phyloP scores from a whole-genome alignment of 2,113 vertebrate species.

The Rhombomys opimus region DNA sequence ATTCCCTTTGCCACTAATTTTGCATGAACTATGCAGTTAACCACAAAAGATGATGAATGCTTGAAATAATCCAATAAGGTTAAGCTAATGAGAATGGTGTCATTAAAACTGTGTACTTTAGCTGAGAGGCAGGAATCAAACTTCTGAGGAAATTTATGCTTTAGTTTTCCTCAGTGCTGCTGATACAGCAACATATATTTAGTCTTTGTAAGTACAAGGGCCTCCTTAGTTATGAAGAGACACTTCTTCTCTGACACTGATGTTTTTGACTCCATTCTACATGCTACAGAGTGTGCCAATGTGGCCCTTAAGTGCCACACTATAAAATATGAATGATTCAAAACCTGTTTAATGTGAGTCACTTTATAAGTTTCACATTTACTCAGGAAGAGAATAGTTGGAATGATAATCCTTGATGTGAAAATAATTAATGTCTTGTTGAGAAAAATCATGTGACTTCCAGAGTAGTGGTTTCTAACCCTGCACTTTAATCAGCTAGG shows the following conservation, averaged over 20 bases:
- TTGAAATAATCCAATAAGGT: constrained; percentile 77
- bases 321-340: constrained; percentile 76
- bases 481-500: constrained; percentile 5
- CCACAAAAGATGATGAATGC: constrained; percentile 79
- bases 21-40: constrained; percentile 80
- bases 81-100: constrained; percentile 84
- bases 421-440: constrained; percentile 25
- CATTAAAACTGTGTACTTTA: constrained; percentile 73
- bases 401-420: not conserved
- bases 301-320: constrained; percentile 65
- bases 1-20: constrained; percentile 79
- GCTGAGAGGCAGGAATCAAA: constrained; percentile 75
- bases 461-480: not conserved
- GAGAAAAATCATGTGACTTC: constrained; percentile 7
- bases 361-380: constrained; percentile 19
- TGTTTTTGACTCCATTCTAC: constrained; percentile 57
- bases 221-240: constrained; percentile 72
- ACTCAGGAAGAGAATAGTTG: not conserved
- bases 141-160: constrained; percentile 61
- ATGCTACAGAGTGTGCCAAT: constrained; percentile 64
- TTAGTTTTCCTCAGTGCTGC: constrained; percentile 73
- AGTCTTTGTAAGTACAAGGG: constrained; percentile 74
- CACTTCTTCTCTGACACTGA: constrained; percentile 31
- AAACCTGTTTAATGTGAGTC: constrained; percentile 74
- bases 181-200: constrained; percentile 80